Base-by-base conservation (phyloP, 2,888 invertebrate genomes). In the Shargacucullia verbasci region DNA sequence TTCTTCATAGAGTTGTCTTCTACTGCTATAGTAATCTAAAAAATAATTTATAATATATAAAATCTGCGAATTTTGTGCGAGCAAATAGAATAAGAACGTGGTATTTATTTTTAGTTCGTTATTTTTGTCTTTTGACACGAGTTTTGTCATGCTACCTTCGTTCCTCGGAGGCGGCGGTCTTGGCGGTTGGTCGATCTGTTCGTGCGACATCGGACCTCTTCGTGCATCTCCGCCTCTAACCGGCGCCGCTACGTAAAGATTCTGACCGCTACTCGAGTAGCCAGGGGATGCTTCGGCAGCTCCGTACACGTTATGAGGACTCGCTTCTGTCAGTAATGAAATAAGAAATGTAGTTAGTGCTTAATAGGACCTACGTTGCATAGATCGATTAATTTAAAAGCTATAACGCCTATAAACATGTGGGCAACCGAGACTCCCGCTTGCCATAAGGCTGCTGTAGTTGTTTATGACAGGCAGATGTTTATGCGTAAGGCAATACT, bases 241-340 rank as follows among this genome's bases (percentile, higher is more conserved):
- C 0, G 98, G 98, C 2, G 98, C 98, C 79, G 98, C 98, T 38
- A 98, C 98, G 86, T 98, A 98, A 49, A 98, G 90, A 89, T 98
- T 98, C 90, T 98, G 98, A 50, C 98, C 97, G 50, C 92, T 91
- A 71, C 88, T 89, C 2, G 98, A 97, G 88, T 98, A 98, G 5
- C 84, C 87, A 0, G 91, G 87, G 0, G 91, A 85, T 9, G 91
- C 68, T 1, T 88, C 90, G 11, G 85, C 81, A 11, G 86, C 85
- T 0, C 90, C 82, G 66, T 87, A 91, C 1, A 85, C 78, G 44
- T 81, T 86, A 74, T 82, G 89, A 1, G 84, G 83, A 33, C 86
- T 83, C 25, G 91, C 91, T 78, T 92, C 92, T 92, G 82, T 68
- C 31, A 31, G n/a, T 1, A n/a, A 27, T 27, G 0, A 29, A 2